Evolutionary conservation across 2,888 invertebrate genomes (phyloP), one percentile per base, ranked within the genome.

Genomic region (Cryptus armator): DNA sequence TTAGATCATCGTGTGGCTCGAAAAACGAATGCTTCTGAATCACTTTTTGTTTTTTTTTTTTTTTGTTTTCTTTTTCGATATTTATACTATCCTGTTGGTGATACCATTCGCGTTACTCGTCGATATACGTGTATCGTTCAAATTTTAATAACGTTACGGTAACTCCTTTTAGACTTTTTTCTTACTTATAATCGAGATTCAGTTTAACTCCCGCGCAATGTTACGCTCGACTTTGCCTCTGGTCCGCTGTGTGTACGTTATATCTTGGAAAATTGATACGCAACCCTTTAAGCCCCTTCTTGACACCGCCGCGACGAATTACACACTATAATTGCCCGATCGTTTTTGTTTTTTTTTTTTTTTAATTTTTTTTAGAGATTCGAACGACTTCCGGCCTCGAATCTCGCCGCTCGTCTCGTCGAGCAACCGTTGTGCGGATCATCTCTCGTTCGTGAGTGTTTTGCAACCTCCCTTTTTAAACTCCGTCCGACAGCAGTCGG

Each of bases 81-180:
- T 85, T 85, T 80, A 85, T 85, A 82, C 85, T 85, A 82, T 82
- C 82, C 85, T 79, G 70, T 74, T 59, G 53, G 43, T 67, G 66
- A 76, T 83, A 82, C 79, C 71, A 80, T 72, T 83, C 16, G 56
- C 16, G 56, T 46, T 56, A 72, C 67, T 59, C 66, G 66, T 66
- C 59, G 16, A 81, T 77, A 71, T 81, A 76, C 32, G 53, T 75
- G 46, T 71, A 32, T 74, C 68, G 51, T 81, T 37, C 29, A 53
- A 81, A 46, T 51, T 66, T 46, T 5, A 71, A 77, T 62, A 44
- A 51, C 59, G 66, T 46, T 16, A 46, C 44, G 62, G 62, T 62
- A 32, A 62, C 66, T 66, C 74, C 59, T 70, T 56, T 56, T 75
- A 67, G 3, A 12, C 43, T 48, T 67, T 67, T 79, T 29, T n/a